These are phyloP conservation scores for Pelosia muscerda DNA, from an alignment of 2,888 invertebrate species.

Conservation along the genomic window DNA sequence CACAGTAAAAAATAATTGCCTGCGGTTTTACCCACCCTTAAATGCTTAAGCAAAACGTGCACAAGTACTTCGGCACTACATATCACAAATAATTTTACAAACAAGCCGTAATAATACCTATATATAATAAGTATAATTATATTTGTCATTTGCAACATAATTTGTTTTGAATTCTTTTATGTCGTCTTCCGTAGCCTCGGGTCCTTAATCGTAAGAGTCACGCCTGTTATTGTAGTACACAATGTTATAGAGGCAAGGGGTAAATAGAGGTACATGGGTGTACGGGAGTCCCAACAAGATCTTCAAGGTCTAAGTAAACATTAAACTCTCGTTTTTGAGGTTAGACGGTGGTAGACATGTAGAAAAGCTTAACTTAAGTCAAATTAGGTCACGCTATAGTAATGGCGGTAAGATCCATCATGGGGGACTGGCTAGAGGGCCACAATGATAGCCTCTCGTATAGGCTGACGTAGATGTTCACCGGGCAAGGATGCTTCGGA, in stretches of 20 bases:
- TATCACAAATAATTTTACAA: slow-evolving; percentile 67
- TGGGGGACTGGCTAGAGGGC: no score
- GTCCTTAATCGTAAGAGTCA: slow-evolving; percentile 46
- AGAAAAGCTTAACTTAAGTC: no score
- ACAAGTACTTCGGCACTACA: slow-evolving; percentile 56
- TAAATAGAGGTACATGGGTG: neutral
- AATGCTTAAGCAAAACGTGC: slow-evolving; percentile 70
- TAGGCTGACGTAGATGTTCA: no score
- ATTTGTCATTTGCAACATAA: slow-evolving; percentile 63
- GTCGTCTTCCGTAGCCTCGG: slow-evolving; percentile 65
- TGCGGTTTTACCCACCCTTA: slow-evolving; percentile 72
- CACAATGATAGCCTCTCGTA: no score
- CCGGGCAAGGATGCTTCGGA: no score
- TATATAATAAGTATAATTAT: slow-evolving; percentile 65
- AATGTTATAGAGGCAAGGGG: slow-evolving; percentile 19
- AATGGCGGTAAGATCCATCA: no score
- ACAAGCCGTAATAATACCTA: slow-evolving; percentile 62
- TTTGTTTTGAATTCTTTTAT: slow-evolving; percentile 63
- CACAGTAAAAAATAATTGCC: slow-evolving; percentile 67
- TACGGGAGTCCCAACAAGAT: neutral
- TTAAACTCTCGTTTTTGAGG: no score
- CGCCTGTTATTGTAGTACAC: slow-evolving; percentile 27
- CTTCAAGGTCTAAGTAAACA: neutral
- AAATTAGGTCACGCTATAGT: no score
- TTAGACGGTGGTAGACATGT: no score